Conservation (phyloP, 2,797 vertebrate species). For the Pseudochromis fuscus region DNA sequence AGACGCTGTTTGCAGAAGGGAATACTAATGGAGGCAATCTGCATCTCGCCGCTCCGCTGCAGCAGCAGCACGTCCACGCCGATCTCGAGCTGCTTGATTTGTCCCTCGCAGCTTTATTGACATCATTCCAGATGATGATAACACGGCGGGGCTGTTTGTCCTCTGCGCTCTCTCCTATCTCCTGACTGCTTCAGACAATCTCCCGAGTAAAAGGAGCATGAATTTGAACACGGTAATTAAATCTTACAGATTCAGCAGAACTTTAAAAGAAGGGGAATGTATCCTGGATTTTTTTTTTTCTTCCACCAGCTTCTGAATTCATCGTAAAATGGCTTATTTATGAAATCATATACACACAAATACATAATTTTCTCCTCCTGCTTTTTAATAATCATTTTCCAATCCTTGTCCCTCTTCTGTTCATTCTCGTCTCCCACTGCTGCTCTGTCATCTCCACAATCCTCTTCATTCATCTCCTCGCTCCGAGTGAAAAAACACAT, state of each 20-base stretch:
- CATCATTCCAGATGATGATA: slow-evolving; percentile 13
- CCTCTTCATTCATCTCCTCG: slow-evolving; percentile 31
- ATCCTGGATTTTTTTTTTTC: neutral
- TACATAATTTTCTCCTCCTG: neutral
- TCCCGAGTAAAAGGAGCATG: neutral
- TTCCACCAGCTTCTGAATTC: neutral
- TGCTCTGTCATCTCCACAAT: slow-evolving; percentile 18
- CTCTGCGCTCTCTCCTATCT: neutral
- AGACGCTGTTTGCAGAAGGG: slow-evolving; percentile 18
- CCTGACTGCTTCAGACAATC: neutral
- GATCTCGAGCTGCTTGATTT: slow-evolving; percentile 22
- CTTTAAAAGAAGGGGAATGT: neutral
- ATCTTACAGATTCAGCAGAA: neutral
- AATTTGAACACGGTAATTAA: neutral
- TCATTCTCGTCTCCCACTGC: slow-evolving; percentile 9
- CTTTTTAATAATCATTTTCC: slow-evolving; percentile 7
- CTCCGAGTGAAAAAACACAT: slow-evolving; percentile 29
- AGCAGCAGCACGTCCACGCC: slow-evolving; percentile 10
- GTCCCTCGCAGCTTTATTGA: slow-evolving; percentile 43
- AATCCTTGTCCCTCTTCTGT: slow-evolving; percentile 2
- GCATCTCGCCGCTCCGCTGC: slow-evolving; percentile 22
- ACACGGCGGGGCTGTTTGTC: slow-evolving; percentile 9
- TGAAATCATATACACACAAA: neutral
- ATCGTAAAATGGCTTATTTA: neutral
- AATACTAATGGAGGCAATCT: slow-evolving; percentile 30